phyloP scores from a whole-genome alignment of 2,888 invertebrate species.

The Podabrus alpinus region DNA sequence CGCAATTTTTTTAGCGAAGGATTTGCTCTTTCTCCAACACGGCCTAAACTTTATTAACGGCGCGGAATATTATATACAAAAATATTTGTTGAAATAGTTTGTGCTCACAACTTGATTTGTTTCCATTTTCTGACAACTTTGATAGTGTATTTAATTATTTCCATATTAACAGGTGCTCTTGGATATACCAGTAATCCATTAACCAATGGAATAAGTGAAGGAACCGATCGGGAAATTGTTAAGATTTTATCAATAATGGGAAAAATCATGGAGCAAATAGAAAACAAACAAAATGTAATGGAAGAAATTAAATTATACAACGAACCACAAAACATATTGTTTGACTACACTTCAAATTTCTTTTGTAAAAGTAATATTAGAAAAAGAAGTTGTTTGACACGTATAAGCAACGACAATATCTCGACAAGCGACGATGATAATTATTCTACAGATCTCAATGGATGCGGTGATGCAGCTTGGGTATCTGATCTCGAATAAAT shows the following conservation, averaged over 20 bases:
- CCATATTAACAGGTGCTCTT: background rate
- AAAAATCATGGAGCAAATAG: background rate
- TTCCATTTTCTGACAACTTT: too few species aligned
- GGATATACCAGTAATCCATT: background rate
- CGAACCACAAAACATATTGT: conserved; percentile 3
- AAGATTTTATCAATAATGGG: background rate
- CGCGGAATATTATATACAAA: too few species aligned
- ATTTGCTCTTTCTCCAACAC: too few species aligned
- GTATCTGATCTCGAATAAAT: conserved; percentile 3
- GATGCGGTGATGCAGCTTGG: conserved; percentile 18
- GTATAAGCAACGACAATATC: background rate
- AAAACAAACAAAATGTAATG: background rate
- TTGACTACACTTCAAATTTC: conserved; percentile 2
- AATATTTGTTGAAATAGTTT: too few species aligned
- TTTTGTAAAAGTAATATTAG: background rate
- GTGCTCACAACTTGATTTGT: too few species aligned
- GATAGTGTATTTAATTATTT: too few species aligned
- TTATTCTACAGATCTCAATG: conserved; percentile 5
- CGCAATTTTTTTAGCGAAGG: too few species aligned
- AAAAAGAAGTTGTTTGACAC: conserved; percentile 1
- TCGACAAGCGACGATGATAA: background rate
- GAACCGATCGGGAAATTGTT: background rate
- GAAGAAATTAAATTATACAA: background rate
- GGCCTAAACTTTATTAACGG: too few species aligned
- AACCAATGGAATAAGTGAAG: background rate